Evolutionary conservation across 2,113 vertebrate species (phyloP).

Genomic region (Ifrita kowaldi): DNA sequence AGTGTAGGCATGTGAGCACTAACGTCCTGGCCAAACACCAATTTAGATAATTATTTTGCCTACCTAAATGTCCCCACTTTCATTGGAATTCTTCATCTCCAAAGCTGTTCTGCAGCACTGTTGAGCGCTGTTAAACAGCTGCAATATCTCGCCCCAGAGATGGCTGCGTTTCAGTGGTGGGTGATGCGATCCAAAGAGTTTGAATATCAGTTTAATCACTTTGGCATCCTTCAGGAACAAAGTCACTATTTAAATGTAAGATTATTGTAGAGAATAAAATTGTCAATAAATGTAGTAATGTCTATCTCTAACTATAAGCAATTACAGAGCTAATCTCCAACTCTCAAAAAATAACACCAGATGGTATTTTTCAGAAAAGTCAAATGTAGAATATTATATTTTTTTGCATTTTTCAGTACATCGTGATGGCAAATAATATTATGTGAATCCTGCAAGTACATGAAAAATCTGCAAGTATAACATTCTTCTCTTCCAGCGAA

Average conservation of each 20-base stretch:
- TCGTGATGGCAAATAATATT: constrained; percentile 73
- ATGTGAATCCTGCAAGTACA: constrained; percentile 72
- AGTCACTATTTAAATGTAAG: constrained; percentile 54
- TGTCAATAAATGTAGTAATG: constrained; percentile 64
- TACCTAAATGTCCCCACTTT: constrained; percentile 14
- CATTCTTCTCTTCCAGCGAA: constrained; percentile 73
- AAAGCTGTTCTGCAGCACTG: not conserved
- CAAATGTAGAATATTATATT: constrained; percentile 69
- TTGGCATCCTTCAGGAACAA: constrained; percentile 56
- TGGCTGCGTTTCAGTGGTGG: constrained; percentile 25
- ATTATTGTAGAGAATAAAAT: constrained; percentile 59
- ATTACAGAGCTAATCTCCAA: constrained; percentile 68
- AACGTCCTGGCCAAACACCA: not conserved
- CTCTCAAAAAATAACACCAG: constrained; percentile 70
- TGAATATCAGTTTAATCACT: constrained; percentile 61
- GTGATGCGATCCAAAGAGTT: constrained; percentile 41
- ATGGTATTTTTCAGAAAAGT: constrained; percentile 76
- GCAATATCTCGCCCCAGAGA: constrained; percentile 56
- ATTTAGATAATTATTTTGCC: constrained; percentile 23
- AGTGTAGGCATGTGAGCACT: fast-evolving
- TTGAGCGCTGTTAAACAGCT: constrained; percentile 42
- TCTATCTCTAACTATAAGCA: constrained; percentile 67
- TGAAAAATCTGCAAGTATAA: constrained; percentile 78
- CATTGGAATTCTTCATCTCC: not conserved
- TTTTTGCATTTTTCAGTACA: constrained; percentile 67